These are phyloP conservation scores for Cotesia typhae DNA, from an alignment of 1,140 invertebrate genomes.

Conservation along the genomic window DNA sequence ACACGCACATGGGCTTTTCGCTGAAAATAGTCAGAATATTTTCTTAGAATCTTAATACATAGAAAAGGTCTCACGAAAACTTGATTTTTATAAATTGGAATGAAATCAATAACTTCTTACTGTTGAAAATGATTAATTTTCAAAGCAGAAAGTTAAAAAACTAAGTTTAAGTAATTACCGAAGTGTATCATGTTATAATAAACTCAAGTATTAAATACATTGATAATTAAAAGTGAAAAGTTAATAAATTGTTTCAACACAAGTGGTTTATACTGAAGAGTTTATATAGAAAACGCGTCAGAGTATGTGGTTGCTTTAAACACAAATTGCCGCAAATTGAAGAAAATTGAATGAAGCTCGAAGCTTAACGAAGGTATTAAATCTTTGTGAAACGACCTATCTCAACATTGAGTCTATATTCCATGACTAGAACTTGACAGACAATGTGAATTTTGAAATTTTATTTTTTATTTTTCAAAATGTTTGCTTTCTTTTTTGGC, in stretches of 20 bases:
- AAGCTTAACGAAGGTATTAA: conserved; percentile 63
- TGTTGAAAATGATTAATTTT: no score
- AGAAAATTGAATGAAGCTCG: conserved; percentile 66
- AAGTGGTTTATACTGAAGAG: conserved; percentile 19
- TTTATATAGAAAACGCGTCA: conserved; percentile 39
- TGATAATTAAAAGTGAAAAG: no score
- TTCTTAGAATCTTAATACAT: no score
- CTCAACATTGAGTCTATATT: conserved; percentile 58
- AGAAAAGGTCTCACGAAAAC: no score
- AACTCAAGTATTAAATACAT: no score
- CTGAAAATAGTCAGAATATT: no score
- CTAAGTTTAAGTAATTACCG: no score
- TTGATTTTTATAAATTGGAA: no score
- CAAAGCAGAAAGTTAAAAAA: no score
- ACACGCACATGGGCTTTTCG: no score
- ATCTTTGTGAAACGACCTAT: conserved; percentile 62
- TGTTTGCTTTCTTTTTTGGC: neutral
- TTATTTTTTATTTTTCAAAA: neutral
- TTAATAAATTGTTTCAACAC: neutral
- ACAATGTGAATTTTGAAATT: neutral
- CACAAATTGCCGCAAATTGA: conserved; percentile 65
- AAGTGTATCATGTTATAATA: no score
- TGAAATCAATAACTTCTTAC: no score
- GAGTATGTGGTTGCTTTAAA: conserved; percentile 56
- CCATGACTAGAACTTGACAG: conserved; percentile 24